Percentiles rank a stretch among this genome's conserved stretches.
These are phyloP conservation scores for Pycnomerus fuliginosus DNA, from an alignment of 2,888 invertebrate genomes.

Conservation along the genomic window DNA sequence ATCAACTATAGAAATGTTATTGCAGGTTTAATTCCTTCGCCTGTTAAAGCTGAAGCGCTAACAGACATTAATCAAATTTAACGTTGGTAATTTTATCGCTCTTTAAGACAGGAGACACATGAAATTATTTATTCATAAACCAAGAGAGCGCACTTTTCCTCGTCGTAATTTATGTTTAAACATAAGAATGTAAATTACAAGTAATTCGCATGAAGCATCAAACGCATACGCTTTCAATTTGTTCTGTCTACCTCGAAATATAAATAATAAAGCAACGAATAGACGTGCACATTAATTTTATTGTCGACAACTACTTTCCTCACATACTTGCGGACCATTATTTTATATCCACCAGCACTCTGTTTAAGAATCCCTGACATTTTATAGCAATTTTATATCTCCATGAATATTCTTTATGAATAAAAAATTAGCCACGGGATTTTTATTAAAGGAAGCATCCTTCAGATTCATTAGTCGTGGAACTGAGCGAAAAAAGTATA, in stretches of 20 bases:
- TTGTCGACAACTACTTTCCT: slow-evolving; percentile 27
- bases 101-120: slow-evolving; percentile 19
- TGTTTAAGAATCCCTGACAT: too few relatives aligned
- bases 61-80: slow-evolving; percentile 19
- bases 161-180: slow-evolving; percentile 25
- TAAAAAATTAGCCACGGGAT: too few relatives aligned
- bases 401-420: too few relatives aligned
- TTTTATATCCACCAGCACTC: too few relatives aligned
- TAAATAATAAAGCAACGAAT: slow-evolving; percentile 41
- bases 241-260: slow-evolving; percentile 34
- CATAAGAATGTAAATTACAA: slow-evolving; percentile 28
- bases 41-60: background rate
- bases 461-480: too few relatives aligned
- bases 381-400: too few relatives aligned
- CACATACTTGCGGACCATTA: too few relatives aligned
- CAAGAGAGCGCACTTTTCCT: slow-evolving; percentile 9
- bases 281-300: slow-evolving; percentile 39
- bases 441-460: too few relatives aligned
- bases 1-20: too few relatives aligned
- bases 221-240: slow-evolving; percentile 43
- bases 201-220: slow-evolving; percentile 34
- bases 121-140: slow-evolving; percentile 25
- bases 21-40: slow-evolving; percentile 1
- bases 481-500: too few relatives aligned
- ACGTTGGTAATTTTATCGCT: slow-evolving; percentile 18